Percentiles rank a stretch among this genome's conserved stretches.
phyloP scores from a whole-genome alignment of 2,797 vertebrate genomes.

The Mus minutoides region DNA sequence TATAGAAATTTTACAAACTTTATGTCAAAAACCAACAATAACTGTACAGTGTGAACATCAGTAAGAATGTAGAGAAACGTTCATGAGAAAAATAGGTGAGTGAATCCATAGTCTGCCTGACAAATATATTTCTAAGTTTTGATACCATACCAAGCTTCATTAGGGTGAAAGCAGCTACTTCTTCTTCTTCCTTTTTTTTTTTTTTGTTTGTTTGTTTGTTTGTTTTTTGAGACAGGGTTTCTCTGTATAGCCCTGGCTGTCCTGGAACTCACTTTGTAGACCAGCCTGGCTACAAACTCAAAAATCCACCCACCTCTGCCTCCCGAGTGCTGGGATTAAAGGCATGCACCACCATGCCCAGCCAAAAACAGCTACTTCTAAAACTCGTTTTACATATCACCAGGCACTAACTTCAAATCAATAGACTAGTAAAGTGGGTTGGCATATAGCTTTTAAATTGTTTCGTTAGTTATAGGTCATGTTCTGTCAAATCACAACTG shows the following conservation, averaged over 20 bases:
- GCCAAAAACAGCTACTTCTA: background rate
- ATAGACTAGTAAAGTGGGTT: conserved; percentile 14
- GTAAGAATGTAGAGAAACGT: background rate
- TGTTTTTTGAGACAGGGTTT: too few relatives aligned
- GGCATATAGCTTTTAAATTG: conserved; percentile 64
- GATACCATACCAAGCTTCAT: background rate
- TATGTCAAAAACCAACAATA: background rate
- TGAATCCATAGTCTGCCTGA: background rate
- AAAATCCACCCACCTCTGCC: too few relatives aligned
- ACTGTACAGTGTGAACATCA: background rate
- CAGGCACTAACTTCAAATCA: conserved; percentile 66
- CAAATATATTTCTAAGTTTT: background rate
- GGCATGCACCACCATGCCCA: too few relatives aligned
- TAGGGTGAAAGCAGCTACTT: background rate
- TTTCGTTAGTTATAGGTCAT: conserved; percentile 70
- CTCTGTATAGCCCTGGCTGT: too few relatives aligned
- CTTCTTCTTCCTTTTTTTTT: too few relatives aligned
- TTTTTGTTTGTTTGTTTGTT: too few relatives aligned
- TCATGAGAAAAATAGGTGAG: background rate
- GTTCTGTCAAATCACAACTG: conserved; percentile 58
- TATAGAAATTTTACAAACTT: background rate
- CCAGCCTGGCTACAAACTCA: too few relatives aligned
- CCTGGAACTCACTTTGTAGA: too few relatives aligned
- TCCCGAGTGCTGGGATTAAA: too few relatives aligned
- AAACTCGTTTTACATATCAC: conserved; percentile 18